phyloP scores from a whole-genome alignment of 2,113 vertebrate species.

The Xiphorhynchus elegans region DNA sequence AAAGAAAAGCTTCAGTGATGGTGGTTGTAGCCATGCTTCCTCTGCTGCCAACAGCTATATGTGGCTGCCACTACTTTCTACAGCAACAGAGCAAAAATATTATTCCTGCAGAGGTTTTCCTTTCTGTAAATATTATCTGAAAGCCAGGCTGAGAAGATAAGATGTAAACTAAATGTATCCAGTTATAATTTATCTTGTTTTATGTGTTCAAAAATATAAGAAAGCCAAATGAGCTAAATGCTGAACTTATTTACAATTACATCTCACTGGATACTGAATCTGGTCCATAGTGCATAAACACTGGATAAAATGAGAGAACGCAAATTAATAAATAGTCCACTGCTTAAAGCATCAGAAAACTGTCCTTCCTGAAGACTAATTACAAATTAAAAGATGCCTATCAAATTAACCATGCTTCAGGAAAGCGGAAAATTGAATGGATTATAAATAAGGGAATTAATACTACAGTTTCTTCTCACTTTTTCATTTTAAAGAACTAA shows the following conservation, averaged over 20 bases:
- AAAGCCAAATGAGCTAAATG: neutral
- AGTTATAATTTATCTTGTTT: neutral
- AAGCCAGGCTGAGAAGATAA: neutral
- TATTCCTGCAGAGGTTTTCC: neutral
- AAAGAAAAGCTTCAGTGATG: neutral
- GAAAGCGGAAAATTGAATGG: neutral
- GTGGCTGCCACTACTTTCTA: neutral
- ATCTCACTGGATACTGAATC: neutral
- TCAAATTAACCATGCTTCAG: conserved; percentile 20
- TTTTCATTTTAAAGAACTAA: conserved; percentile 31
- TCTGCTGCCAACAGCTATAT: neutral
- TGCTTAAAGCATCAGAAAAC: conserved; percentile 8
- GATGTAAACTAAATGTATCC: neutral
- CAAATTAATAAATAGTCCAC: neutral
- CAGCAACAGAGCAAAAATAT: neutral
- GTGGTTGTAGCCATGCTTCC: neutral
- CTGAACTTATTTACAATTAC: neutral
- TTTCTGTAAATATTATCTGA: neutral
- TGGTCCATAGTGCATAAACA: neutral
- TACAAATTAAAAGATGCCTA: conserved; percentile 34
- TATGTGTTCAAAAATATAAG: neutral
- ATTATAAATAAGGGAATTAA: conserved; percentile 14
- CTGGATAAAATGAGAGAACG: neutral
- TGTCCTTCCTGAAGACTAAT: conserved; percentile 21
- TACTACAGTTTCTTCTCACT: neutral